Conservation (phyloP, 2,888 invertebrate genomes). For the Ormyrus pomaceus region DNA sequence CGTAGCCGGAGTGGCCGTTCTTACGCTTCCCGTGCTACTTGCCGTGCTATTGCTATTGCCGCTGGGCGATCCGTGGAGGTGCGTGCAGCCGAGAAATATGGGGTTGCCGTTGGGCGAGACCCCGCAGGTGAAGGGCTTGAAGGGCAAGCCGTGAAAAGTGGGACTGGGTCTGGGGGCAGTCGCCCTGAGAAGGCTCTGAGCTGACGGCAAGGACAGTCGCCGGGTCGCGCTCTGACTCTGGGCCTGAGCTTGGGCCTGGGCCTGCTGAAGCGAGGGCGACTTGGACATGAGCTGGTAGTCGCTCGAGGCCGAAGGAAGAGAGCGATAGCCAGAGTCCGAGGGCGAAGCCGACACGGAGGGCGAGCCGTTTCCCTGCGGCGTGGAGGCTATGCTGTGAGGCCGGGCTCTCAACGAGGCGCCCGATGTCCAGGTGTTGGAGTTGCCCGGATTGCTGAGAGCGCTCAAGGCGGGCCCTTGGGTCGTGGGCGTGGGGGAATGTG, state of each 20-base stretch:
- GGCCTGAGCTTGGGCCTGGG: slow-evolving; percentile 72
- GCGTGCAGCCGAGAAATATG: slow-evolving; percentile 75
- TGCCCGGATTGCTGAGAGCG: slow-evolving; percentile 68
- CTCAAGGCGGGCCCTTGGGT: slow-evolving; percentile 69
- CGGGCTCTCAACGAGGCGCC: slow-evolving; percentile 65
- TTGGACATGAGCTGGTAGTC: slow-evolving; percentile 80
- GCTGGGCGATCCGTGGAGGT: slow-evolving; percentile 72
- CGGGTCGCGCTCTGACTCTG: slow-evolving; percentile 77
- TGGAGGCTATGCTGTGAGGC: slow-evolving; percentile 73
- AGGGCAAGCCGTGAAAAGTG: slow-evolving; percentile 73
- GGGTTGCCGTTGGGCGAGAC: slow-evolving; percentile 75
- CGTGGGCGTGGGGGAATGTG: slow-evolving; percentile 77
- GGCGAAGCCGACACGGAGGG: slow-evolving; percentile 73
- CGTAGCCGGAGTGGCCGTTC: slow-evolving; percentile 69
- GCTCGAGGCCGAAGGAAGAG: slow-evolving; percentile 80
- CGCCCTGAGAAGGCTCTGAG: slow-evolving; percentile 76
- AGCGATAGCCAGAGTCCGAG: slow-evolving; percentile 77
- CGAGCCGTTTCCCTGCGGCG: slow-evolving; percentile 63
- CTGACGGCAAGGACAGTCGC: slow-evolving; percentile 78
- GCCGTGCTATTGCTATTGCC: slow-evolving; percentile 65
- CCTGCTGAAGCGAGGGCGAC: slow-evolving; percentile 69
- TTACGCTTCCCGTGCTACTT: slow-evolving; percentile 59
- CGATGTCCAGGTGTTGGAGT: slow-evolving; percentile 70
- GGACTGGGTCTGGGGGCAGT: slow-evolving; percentile 79
- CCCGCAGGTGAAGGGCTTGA: slow-evolving; percentile 74